Base-by-base conservation (phyloP, 2,888 invertebrate species). In the Lepeophtheirus nordmannii region DNA sequence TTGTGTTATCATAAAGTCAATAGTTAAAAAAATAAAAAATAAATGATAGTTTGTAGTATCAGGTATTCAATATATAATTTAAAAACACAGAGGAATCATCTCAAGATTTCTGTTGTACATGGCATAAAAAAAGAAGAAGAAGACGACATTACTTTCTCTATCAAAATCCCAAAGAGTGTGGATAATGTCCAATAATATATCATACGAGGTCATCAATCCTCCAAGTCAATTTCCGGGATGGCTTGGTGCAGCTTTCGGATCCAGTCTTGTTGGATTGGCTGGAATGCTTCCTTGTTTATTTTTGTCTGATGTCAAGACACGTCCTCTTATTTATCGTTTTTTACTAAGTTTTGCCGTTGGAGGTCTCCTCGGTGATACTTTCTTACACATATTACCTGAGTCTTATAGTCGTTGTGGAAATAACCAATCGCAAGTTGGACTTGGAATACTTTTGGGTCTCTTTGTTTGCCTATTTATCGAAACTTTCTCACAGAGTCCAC, bases 311-410 rank as follows among this genome's bases (percentile, higher is more conserved):
- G 89, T 94, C 73, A 88, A 87, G 69, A 84, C 84, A 38, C 83
- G 85, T 67, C 85, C 30, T n/a, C 68, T 67, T 20, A 46, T 67
- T 20, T 62, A 69, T 10, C 68, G 69, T 10, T 66, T 96, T 68
- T 80, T 94, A 61, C 76, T 94, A 58, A 90, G 91, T 17, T 94
- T 94, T 77, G 94, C 93, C 0, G 91, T 93, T 1, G 92, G 94
- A 58, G 92, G 98, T 59, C 80, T 99, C 14, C 80, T 99, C 0
- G 98, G 98, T 10, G 98, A 99, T 79, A 97, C 98, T 0, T 99
- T 99, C 76, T 81, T 99, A 9, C 98, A 99, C 78, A 79, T 99
- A 69, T 98, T 99, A 73, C 98, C 98, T 1, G 98, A 99, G 77
- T 94, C 98, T 0, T 82, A 83, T 63, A 62, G 62, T 10, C 67